Evolutionary conservation across 2,113 vertebrate species (phyloP).

Genomic region (Enhydra lutris): DNA sequence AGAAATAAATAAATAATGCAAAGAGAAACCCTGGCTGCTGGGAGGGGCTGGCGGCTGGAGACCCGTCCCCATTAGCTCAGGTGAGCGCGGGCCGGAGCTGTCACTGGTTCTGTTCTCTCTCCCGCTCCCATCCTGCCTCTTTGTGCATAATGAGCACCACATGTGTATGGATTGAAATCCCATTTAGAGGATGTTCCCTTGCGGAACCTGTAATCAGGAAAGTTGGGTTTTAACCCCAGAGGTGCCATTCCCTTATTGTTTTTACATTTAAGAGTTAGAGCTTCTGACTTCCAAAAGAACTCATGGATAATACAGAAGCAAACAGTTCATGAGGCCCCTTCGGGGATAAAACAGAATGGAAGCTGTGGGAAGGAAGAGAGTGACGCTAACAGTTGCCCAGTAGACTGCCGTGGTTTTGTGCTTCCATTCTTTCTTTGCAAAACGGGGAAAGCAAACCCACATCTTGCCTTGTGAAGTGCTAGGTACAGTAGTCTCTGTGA

Average conservation of each 20-base stretch:
- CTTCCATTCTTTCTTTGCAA: not conserved
- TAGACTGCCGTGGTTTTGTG: not conserved
- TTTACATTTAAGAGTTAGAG: constrained; percentile 13
- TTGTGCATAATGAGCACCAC: not conserved
- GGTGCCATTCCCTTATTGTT: not conserved
- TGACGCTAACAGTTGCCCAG: rapidly evolving
- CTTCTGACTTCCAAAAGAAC: not conserved
- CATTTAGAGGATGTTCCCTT: not conserved
- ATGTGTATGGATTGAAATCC: not conserved
- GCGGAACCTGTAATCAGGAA: not conserved
- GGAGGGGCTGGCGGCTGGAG: not conserved
- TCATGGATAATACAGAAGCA: not conserved
- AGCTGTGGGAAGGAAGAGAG: not conserved
- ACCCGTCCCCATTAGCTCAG: not conserved
- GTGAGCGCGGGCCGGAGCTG: not conserved
- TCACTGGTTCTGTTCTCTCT: not conserved
- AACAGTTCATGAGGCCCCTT: not conserved
- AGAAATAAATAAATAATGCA: constrained; percentile 50
- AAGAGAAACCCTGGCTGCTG: not conserved
- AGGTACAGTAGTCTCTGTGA: not conserved
- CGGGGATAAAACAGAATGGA: not conserved
- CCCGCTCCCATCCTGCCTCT: rapidly evolving
- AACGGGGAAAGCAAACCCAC: not conserved
- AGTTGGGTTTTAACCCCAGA: constrained; percentile 18
- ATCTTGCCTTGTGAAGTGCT: not conserved